Percentiles rank a stretch among this genome's conserved stretches.
Conservation (phyloP, 1,140 invertebrate species). For the Drosophila gunungcola region DNA sequence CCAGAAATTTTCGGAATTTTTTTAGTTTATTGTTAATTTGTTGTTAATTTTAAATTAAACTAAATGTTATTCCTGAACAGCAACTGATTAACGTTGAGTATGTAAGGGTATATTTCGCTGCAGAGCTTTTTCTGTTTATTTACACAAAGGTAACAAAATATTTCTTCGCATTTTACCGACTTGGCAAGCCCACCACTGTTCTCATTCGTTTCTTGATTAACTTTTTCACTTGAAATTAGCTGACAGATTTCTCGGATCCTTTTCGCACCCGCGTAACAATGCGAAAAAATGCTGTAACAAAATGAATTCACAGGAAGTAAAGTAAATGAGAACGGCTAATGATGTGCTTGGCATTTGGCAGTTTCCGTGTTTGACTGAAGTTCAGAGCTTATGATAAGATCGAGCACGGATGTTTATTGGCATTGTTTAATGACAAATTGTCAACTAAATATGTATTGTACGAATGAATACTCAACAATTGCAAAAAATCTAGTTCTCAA, state of each 20-base stretch:
- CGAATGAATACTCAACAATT: not conserved
- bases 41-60: too few relatives aligned
- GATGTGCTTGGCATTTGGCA: slow-evolving; percentile 39
- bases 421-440: slow-evolving; percentile 32
- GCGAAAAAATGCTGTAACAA: slow-evolving; percentile 57
- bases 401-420: slow-evolving; percentile 11
- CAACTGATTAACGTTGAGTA: not conserved
- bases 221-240: slow-evolving; percentile 23
- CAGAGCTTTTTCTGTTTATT: slow-evolving; percentile 40
- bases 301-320: slow-evolving; percentile 73
- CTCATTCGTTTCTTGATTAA: slow-evolving; percentile 1
- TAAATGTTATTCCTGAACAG: slow-evolving; percentile 7
- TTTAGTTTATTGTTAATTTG: too few relatives aligned
- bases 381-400: slow-evolving; percentile 40
- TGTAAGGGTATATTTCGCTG: slow-evolving; percentile 26
- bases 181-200: slow-evolving; percentile 41
- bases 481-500: not conserved
- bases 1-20: too few relatives aligned
- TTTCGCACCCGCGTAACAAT: slow-evolving; percentile 21
- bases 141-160: slow-evolving; percentile 57
- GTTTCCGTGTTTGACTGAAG: slow-evolving; percentile 57
- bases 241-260: slow-evolving; percentile 23
- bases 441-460: not conserved
- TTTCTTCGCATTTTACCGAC: slow-evolving; percentile 66
- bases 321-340: slow-evolving; percentile 32